These are phyloP conservation scores for Philopotamus ludificatus DNA, from an alignment of 1,140 invertebrate species.

Conservation along the genomic window DNA sequence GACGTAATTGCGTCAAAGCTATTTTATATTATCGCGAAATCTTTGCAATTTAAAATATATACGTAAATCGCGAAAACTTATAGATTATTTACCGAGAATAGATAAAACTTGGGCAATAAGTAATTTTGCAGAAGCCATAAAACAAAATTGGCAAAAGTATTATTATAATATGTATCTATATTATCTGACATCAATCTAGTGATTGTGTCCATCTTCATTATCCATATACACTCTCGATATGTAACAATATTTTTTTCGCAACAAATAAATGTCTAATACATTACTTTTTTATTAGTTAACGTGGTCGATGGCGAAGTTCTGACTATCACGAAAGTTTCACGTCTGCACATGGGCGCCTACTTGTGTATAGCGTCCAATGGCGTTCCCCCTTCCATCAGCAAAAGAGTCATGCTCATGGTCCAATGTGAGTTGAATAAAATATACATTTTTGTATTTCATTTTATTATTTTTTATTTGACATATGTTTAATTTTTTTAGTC, in stretches of 20 bases:
- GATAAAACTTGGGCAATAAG: too few relatives aligned
- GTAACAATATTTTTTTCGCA: constrained; percentile 7
- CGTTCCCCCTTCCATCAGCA: constrained; percentile 77
- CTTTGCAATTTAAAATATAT: not conserved
- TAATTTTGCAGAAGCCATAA: too few relatives aligned
- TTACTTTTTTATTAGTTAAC: constrained; percentile 65
- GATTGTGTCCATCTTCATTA: not conserved
- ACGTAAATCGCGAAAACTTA: not conserved
- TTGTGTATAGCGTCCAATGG: constrained; percentile 76
- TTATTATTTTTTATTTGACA: not conserved
- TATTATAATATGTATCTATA: not conserved
- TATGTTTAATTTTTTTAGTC: constrained; percentile 47
- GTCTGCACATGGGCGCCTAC: constrained; percentile 85
- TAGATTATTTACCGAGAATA: too few relatives aligned
- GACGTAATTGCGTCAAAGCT: too few relatives aligned
- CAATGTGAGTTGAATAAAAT: constrained; percentile 64
- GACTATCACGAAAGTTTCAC: constrained; percentile 79
- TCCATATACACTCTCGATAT: not conserved
- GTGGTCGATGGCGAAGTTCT: constrained; percentile 78
- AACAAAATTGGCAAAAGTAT: not conserved
- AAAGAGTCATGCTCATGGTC: constrained; percentile 71
- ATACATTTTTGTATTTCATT: not conserved
- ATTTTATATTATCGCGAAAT: not conserved
- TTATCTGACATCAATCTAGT: not conserved
- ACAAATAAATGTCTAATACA: too few relatives aligned